A percentile compares a stretch with the other conserved stretches of the same genome.
Evolutionary conservation across 1,140 invertebrate genomes (phyloP).

Genomic region (Drosophila gunungcola): DNA sequence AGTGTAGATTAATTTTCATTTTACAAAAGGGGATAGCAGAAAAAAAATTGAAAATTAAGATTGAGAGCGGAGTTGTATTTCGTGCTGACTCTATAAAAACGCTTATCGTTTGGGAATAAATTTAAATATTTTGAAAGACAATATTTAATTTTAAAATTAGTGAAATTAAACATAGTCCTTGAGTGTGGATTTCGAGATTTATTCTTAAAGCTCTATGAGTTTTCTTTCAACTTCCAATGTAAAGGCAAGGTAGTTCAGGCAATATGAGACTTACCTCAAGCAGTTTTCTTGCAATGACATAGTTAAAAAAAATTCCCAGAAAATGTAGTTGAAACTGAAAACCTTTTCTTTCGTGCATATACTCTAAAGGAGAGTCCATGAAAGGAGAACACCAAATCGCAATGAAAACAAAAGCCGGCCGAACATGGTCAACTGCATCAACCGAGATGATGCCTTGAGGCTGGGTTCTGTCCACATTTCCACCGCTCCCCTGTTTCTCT

Average conservation of each 20-base stretch:
- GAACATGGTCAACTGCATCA: constrained; percentile 27
- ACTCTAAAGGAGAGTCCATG: constrained; percentile 1
- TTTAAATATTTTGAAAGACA: too few species aligned
- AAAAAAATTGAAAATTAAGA: background rate
- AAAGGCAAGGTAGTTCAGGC: too few species aligned
- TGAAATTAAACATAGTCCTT: too few species aligned
- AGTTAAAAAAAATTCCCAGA: background rate
- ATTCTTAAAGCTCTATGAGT: too few species aligned
- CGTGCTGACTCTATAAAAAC: background rate
- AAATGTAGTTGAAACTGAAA: too few species aligned
- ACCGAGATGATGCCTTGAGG: constrained; percentile 35
- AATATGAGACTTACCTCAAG: too few species aligned
- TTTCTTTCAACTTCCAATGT: too few species aligned
- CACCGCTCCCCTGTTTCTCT: constrained; percentile 5
- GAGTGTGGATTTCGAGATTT: too few species aligned
- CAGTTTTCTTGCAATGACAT: too few species aligned
- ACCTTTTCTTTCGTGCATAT: constrained; percentile 5
- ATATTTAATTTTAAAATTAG: too few species aligned
- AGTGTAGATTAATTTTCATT: constrained; percentile 30
- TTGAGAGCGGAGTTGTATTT: background rate
- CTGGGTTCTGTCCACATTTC: constrained; percentile 23
- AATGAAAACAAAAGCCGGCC: constrained; percentile 39
- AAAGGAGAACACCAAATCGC: constrained; percentile 34
- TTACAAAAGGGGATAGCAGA: background rate
- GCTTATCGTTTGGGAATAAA: background rate